phyloP scores from a whole-genome alignment of 2,888 invertebrate species.

The Pelosia muscerda region DNA sequence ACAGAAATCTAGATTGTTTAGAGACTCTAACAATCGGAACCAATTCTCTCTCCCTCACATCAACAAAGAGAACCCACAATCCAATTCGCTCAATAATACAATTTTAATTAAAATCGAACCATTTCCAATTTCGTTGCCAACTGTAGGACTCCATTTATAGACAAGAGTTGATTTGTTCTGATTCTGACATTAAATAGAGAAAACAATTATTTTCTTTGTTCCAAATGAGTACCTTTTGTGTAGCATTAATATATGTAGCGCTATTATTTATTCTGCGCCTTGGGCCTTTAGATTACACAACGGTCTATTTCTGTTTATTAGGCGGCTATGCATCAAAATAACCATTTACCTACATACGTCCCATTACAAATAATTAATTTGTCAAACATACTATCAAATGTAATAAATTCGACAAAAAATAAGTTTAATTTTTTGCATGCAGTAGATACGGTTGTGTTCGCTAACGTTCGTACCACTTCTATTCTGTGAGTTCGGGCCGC shows the following conservation, averaged over 20 bases:
- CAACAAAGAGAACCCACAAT: neutral
- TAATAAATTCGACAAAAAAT: conserved; percentile 42
- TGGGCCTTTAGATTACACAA: conserved; percentile 33
- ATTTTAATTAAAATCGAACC: conserved; percentile 35
- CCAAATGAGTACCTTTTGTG: conserved; percentile 31
- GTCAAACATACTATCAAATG: conserved; percentile 37
- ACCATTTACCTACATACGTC: conserved; percentile 44
- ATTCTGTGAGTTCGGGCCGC: conserved; percentile 37
- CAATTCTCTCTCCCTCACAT: neutral
- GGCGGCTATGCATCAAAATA: conserved; percentile 40
- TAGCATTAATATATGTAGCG: too few relatives aligned
- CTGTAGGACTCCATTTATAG: conserved; percentile 46
- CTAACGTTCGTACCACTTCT: conserved; percentile 28
- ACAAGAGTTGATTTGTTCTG: conserved; percentile 46
- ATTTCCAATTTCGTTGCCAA: conserved; percentile 37
- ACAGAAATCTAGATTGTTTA: neutral
- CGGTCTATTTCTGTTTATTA: conserved; percentile 29
- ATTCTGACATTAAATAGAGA: conserved; percentile 55
- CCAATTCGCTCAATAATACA: conserved; percentile 14
- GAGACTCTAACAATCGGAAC: neutral
- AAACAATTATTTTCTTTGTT: conserved; percentile 54
- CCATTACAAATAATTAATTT: conserved; percentile 49
- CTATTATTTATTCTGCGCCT: too few relatives aligned
- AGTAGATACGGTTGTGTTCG: conserved; percentile 33
- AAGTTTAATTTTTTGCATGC: conserved; percentile 25